Base-by-base conservation (phyloP, 2,797 vertebrate genomes). In the Poeciliopsis paucimaculata region DNA sequence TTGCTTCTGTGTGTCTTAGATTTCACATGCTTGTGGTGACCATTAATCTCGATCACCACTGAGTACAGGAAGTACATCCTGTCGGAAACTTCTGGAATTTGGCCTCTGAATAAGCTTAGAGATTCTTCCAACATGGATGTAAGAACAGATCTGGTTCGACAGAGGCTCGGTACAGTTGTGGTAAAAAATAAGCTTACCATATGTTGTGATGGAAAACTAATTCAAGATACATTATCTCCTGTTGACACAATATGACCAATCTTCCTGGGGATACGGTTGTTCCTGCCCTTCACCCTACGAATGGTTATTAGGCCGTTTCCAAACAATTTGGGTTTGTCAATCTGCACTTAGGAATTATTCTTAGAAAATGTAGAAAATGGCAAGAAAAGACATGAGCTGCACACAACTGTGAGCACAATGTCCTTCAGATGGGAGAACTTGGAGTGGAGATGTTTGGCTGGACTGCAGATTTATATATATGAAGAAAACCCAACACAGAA, bases 61-160 rank as follows among this genome's bases (percentile, higher is more conserved):
- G 43, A 26, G 28, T 36, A 51, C 28, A 60, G 49, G 23, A 71
- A 39, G 47, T 53, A 62, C 64, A 41, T 68, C 64, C 36, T 68
- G 34, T 26, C 2, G 10, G 13, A 60, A 60, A 45, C 15, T 11
- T 75, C 26, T 28, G 15, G 47, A 73, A 73, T 75, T 75, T 60
- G 18, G 9, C 12, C 11, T 46, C 55, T 34, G 28, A 47, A 47
- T 71, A 46, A 5, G 15, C 31, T 62, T 64, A 28, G 41, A 1
- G 26, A 43, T 15, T 45, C 53, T 45, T 78, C 75, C 82, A 72
- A 70, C 55, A 68, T 34, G 53, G 31, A 31, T 49, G 45, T 47
- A 80, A 43, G 70, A 23, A 47, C 34, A 1, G 26, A 23, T 75
- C 26, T 34, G 20, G 18, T 75, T 79, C 11, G 13, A 28, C 15